Base-by-base conservation (phyloP, 1,140 invertebrate species). In the Conus ventricosus region DNA sequence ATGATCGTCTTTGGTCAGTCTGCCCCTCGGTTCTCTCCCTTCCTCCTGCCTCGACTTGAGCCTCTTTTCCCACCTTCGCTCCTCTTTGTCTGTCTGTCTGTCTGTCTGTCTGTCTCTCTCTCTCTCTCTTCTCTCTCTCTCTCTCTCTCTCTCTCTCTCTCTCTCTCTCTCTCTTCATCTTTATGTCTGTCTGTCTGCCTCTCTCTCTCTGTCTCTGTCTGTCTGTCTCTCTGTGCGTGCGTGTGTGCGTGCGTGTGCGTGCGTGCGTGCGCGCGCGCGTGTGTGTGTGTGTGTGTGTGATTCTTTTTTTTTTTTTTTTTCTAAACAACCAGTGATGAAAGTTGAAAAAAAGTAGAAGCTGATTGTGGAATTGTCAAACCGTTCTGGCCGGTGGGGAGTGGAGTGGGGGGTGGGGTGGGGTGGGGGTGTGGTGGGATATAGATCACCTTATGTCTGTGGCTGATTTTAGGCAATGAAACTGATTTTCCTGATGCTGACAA, bases 1-100 rank as follows among this genome's bases (percentile, higher is more conserved):
- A 94, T 94, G 94, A 94, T 94, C 67, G 92, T 92, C 8, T 53
- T 92, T 67, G 94, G 94, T 94, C 90, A 90, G 91, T 88, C 39
- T 39, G 39, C 39, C 39, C 39, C 39, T 39, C 39, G 39, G 39
- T 39, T 39, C 39, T 39, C 39, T 39, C 39, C 39, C 39, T 39
- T 39, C 39, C 39, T 39, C 39, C 39, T 39, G 39, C 39, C 39
- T 51, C 20, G 53, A 3, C 54, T 5, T n/a, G 11, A 39, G 3
- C 39, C 39, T 39, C 39, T 39, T 39, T 39, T 39, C 39, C 39
- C 39, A 39, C 39, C 39, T 39, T 0, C 39, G 0, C 39, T 39
- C 39, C 39, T 39, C 39, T 39, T 39, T 39, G 39, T 39, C 39
- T 39, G 39, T 39, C 39, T 39, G 39, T 39, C 39, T 39, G 39